Conservation (phyloP, 2,113 vertebrate genomes). For the Columba janthina region DNA sequence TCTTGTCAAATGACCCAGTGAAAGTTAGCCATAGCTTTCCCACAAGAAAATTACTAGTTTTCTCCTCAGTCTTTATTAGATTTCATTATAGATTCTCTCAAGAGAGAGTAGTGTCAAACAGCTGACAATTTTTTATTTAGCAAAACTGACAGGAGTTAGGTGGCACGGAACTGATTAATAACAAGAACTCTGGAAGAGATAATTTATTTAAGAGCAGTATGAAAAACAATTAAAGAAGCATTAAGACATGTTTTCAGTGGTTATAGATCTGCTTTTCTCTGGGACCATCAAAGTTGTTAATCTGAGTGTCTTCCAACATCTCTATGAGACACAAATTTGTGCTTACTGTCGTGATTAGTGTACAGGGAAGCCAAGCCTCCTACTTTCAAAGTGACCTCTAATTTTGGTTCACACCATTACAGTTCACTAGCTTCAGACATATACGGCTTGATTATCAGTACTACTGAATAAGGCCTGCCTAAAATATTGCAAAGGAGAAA, state of each 20-base stretch:
- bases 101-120: not conserved
- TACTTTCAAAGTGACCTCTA: not conserved
- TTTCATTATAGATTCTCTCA: not conserved
- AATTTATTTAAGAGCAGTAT: not conserved
- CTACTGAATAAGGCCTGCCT: not conserved
- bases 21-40: not conserved
- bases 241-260: not conserved
- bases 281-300: not conserved
- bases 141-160: not conserved
- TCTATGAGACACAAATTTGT: not conserved
- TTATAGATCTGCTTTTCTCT: not conserved
- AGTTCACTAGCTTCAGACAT: not conserved
- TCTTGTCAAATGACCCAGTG: slow-evolving; percentile 3
- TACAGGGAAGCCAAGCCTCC: not conserved
- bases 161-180: not conserved
- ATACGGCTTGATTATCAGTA: not conserved
- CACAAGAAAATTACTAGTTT: not conserved
- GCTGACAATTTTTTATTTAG: not conserved
- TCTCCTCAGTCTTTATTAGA: not conserved
- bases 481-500: not conserved
- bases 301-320: not conserved
- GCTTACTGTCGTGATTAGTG: not conserved
- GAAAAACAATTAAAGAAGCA: not conserved
- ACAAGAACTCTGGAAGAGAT: not conserved
- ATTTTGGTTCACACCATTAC: not conserved